Evolutionary conservation across 2,888 invertebrate genomes (phyloP).

Genomic region (Zaprionus lineosus): DNA sequence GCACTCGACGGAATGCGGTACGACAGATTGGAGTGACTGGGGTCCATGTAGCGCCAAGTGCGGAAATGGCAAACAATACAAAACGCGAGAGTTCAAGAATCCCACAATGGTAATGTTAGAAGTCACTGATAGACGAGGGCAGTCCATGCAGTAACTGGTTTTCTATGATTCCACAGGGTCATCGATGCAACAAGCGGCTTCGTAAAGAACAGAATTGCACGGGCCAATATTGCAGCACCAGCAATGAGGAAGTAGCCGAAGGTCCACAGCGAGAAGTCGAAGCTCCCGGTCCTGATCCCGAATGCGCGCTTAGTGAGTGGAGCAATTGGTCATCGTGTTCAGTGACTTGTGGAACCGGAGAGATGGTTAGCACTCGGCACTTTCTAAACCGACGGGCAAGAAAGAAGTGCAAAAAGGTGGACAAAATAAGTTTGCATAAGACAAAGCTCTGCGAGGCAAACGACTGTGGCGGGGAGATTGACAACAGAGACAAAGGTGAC

Average conservation of each 20-base stretch:
- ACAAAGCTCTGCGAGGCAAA: conserved; percentile 83
- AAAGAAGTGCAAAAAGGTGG: conserved; percentile 85
- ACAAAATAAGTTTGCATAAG: conserved; percentile 83
- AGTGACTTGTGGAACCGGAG: conserved; percentile 87
- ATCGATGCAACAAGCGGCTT: conserved; percentile 74
- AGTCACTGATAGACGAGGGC: neutral
- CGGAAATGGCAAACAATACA: conserved; percentile 83
- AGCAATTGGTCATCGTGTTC: conserved; percentile 91
- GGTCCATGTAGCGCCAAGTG: conserved; percentile 84
- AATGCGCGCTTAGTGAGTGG: conserved; percentile 90
- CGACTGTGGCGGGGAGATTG: conserved; percentile 80
- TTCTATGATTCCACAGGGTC: conserved; percentile 39
- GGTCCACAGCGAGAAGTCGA: conserved; percentile 51
- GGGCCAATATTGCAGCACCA: conserved; percentile 78
- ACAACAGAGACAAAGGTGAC: conserved; percentile 37
- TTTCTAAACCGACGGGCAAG: conserved; percentile 86
- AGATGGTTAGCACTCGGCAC: conserved; percentile 88
- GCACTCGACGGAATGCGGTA: conserved; percentile 80
- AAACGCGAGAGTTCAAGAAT: conserved; percentile 81
- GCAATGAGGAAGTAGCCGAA: conserved; percentile 70
- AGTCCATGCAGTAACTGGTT: neutral
- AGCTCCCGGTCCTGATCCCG: conserved; percentile 79
- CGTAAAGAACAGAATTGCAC: conserved; percentile 82
- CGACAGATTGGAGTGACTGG: conserved; percentile 84
- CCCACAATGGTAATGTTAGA: conserved; percentile 67